Conservation (phyloP, 2,113 vertebrate species). For the Pleuronectes platessa region DNA sequence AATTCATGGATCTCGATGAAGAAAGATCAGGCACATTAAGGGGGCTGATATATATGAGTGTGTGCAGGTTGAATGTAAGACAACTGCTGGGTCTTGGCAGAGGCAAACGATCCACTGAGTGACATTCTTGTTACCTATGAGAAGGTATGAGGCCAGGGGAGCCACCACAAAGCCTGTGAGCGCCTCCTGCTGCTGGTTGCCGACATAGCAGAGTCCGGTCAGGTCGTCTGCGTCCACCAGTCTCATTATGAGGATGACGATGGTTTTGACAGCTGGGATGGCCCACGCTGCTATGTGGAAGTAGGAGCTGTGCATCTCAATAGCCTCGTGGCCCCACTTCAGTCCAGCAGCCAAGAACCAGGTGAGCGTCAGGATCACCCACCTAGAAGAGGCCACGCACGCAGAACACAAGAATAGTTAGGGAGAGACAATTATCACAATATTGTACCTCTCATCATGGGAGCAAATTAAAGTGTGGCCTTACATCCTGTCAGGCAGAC, state of each 20-base stretch:
- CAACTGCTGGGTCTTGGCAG: background rate
- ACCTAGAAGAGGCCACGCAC: constrained; percentile 86
- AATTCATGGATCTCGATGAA: no score
- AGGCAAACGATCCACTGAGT: no score
- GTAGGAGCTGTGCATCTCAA: constrained; percentile 99
- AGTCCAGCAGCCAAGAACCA: constrained; percentile 98
- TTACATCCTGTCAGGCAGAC: background rate
- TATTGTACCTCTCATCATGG: background rate
- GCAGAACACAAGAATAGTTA: constrained; percentile 5
- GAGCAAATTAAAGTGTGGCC: background rate
- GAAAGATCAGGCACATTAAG: no score
- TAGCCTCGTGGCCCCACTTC: constrained; percentile 99
- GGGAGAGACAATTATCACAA: background rate
- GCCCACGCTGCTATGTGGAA: constrained; percentile 99
- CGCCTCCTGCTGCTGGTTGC: constrained; percentile 94
- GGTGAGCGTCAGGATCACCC: constrained; percentile 97
- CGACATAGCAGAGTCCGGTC: constrained; percentile 95
- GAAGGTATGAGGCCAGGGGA: constrained; percentile 94
- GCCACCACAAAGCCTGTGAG: constrained; percentile 97
- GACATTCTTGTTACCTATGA: constrained; percentile 81
- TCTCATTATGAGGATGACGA: constrained; percentile 98
- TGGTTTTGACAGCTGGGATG: constrained; percentile 97
- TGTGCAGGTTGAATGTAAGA: background rate
- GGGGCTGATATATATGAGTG: no score
- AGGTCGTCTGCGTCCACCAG: constrained; percentile 96